Base-by-base conservation (phyloP, 1,140 invertebrate species). In the Tenebrio molitor region DNA sequence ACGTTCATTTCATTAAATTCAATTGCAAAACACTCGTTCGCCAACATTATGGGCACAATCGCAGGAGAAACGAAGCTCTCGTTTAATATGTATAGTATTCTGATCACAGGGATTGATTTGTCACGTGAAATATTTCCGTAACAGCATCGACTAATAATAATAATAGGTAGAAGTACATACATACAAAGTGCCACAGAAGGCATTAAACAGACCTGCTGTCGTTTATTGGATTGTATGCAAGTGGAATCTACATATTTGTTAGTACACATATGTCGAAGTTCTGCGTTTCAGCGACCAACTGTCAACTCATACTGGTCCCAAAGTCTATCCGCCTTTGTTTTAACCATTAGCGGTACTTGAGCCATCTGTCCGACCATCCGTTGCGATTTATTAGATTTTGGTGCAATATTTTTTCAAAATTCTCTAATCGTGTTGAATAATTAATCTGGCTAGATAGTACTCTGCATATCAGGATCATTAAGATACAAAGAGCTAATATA, bases 281-380 rank as follows among this genome's bases (percentile, higher is more conserved):
- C 19, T 41, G 36, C 64, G 64, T 66, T 66, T 66, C 23, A 66
- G 25, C 64, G 64, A 66, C 64, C 64, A 66, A 66, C 64, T 66
- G 64, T 66, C 64, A 66, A 66, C 16, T 21, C 50, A 58, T 58
- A 58, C 34, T 42, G 33, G 64, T 66, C 33, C 64, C 42, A 23
- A 44, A 10, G 64, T 41, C 64, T 10, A 39, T 25, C 64, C 34
- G 62, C 62, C 17, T 66, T 66, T 42, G 36, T 66, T 66, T 66
- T 66, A 66, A 66, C 42, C 39, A 66, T 66, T 66, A 66, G 64
- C 64, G 64, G 64, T 21, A 66, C 64, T 66, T 44, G 64, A 66
- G 64, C 64, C 64, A 66, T 66, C 64, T 66, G 64, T 41, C 64
- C 64, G 33, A 66, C 42, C 64, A 66, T 66, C 64, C 42, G 64